Evolutionary conservation across 2,113 vertebrate genomes (phyloP), one percentile per base, ranked within the genome.

Genomic region (Aspidoscelis tigris): DNA sequence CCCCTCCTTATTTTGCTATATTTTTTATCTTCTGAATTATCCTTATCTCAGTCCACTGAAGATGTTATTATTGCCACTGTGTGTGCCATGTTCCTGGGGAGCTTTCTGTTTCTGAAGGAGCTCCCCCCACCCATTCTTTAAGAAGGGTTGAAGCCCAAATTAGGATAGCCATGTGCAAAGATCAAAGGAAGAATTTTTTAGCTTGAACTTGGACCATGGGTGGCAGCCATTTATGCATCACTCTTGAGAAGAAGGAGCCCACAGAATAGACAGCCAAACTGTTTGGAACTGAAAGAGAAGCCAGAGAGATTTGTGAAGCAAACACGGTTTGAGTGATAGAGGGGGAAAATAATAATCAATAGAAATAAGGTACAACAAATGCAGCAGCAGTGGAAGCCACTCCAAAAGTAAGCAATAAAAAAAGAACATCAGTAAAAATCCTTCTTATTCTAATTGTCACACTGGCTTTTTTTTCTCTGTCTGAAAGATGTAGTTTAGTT

Each of bases 181-280:
- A 86, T 74, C 80, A 83, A 83, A 83, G 81, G 74, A 2, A 24
- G 24, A n/a, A 33, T 72, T 78, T 70, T 79, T 83, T 80, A 68
- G 3, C 81, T 74, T 83, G 85, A 78, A 74, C 70, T 78, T 79
- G 41, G 79, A 33, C 33, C 33, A 74, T 44, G 44, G 18, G 33
- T 7, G n/a, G 44, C 43, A 43, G 80, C 74, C 70, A 80, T n/a
- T 61, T 24, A 12, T 47, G 20, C 18, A 2, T 78, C 16, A 71
- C 53, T 72, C 26, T 81, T 76, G 65, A 47, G 20, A 65, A 12
- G 44, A 9, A 87, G 24, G 41, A 41, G 18, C 41, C 43, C 80
- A 78, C 58, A 33, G n/a, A 41, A 47, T 39, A 82, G 21, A 9
- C 33, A 47, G 33, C 4, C 4, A 44, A 47, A 22, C 21, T 18